Evolutionary conservation across 1,140 invertebrate species (phyloP).

Genomic region (Manduca sexta): DNA sequence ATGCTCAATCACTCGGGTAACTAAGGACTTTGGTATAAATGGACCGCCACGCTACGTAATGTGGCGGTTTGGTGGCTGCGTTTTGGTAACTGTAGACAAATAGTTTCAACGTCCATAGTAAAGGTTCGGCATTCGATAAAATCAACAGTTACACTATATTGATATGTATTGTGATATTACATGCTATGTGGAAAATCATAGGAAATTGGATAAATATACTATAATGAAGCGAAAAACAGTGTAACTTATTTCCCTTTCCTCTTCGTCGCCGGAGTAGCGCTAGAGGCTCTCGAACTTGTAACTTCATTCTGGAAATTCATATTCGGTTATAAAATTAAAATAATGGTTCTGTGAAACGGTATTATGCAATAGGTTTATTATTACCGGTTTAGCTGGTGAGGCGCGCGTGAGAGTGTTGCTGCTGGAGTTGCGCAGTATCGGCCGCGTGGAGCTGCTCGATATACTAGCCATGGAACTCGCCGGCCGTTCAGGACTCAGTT

Average conservation of each 20-base stretch:
- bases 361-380: not conserved
- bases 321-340: too few relatives aligned
- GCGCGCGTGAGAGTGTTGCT: constrained; percentile 37
- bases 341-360: too few relatives aligned
- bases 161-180: constrained; percentile 70
- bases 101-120: constrained; percentile 3
- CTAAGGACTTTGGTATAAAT: constrained; percentile 17
- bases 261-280: constrained; percentile 63
- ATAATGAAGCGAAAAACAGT: constrained; percentile 50
- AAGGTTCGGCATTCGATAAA: constrained; percentile 5
- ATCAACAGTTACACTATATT: constrained; percentile 31
- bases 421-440: constrained; percentile 55
- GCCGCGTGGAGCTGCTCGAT: constrained; percentile 30
- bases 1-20: constrained; percentile 12
- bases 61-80: constrained; percentile 14
- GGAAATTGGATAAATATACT: constrained; percentile 60
- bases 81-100: constrained; percentile 24
- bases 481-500: constrained; percentile 53
- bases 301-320: constrained; percentile 40
- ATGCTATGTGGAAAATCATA: constrained; percentile 64
- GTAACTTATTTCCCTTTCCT: constrained; percentile 70
- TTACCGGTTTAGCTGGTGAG: constrained; percentile 39
- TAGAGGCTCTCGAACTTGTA: constrained; percentile 44
- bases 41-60: not conserved
- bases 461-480: constrained; percentile 32